Base-by-base conservation (phyloP, 2,888 invertebrate species). In the Oligia latruncula region DNA sequence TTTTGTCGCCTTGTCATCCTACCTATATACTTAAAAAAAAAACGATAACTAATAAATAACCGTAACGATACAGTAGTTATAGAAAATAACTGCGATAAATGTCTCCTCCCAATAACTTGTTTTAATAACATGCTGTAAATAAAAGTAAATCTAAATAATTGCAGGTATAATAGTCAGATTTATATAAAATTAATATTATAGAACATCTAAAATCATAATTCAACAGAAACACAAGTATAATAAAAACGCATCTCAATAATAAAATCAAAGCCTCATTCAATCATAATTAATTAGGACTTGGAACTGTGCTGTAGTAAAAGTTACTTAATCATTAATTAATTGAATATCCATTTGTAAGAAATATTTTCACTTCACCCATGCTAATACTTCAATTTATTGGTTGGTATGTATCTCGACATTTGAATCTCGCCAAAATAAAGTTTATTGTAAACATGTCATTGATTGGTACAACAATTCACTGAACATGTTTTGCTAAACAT, bases 301-400 rank as follows among this genome's bases (percentile, higher is more conserved):
- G 75, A 85, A 73, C 81, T 75, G 81, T 74, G 74, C 67, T 78
- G 75, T 71, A 82, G 66, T 82, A 78, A 81, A 72, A 72, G 62
- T 58, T 46, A 84, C 81, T 77, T 83, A 89, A 46, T 78, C 67
- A 82, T 82, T 62, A 83, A 78, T 77, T 68, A 84, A 80, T 83
- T 70, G 68, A 80, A 64, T 86, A 81, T 75, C 5, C 49, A 72
- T 80, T 80, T 77, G 49, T 66, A 66, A 77, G 82, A 86, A 84
- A 81, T 86, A 83, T 89, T 80, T 74, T 75, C 67, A 86, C 68
- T 74, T 80, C 74, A 78, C 66, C 67, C 71, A 79, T 67, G 78
- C 60, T 85, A 85, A 89, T 78, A 82, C 85, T 85, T 85, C 73
- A 83, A 83, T 74, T 84, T 76, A 80, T 73, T 67, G 71, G 71